Conservation (phyloP, 2,797 vertebrate genomes). For the Melanotaenia parkinsoni region DNA sequence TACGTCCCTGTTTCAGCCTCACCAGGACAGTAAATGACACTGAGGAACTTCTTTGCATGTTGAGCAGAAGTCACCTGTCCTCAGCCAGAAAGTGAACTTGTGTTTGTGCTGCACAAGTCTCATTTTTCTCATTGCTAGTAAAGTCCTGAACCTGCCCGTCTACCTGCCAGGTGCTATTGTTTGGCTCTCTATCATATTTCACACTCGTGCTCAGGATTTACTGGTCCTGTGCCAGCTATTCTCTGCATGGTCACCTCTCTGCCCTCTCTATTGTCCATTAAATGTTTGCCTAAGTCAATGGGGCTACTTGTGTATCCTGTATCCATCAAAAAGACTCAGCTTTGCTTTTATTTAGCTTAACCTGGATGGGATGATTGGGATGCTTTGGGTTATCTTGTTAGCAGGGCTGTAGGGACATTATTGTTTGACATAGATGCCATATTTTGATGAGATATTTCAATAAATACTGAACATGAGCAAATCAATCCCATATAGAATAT, state of each 20-base stretch:
- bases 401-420: background rate
- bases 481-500: background rate
- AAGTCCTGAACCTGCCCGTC: conserved; percentile 58
- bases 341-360: background rate
- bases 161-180: conserved; percentile 57
- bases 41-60: conserved; percentile 25
- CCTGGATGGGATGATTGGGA: background rate
- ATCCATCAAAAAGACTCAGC: too few relatives aligned
- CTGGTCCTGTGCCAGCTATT: conserved; percentile 47
- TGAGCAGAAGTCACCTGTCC: conserved; percentile 5
- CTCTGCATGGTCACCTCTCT: conserved; percentile 35
- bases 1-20: conserved; percentile 11
- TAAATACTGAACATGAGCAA: background rate
- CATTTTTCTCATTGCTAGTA: conserved; percentile 66
- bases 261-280: conserved; percentile 35
- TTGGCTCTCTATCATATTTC: conserved; percentile 69
- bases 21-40: conserved; percentile 22
- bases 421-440: background rate
- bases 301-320: background rate
- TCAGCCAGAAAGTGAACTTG: conserved; percentile 32
- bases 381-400: background rate
- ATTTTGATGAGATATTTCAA: background rate
- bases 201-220: conserved; percentile 52
- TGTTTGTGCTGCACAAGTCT: conserved; percentile 54
- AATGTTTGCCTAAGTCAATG: conserved; percentile 36